Conservation (phyloP, 1,140 invertebrate genomes). For the Magallana ariakensis region DNA sequence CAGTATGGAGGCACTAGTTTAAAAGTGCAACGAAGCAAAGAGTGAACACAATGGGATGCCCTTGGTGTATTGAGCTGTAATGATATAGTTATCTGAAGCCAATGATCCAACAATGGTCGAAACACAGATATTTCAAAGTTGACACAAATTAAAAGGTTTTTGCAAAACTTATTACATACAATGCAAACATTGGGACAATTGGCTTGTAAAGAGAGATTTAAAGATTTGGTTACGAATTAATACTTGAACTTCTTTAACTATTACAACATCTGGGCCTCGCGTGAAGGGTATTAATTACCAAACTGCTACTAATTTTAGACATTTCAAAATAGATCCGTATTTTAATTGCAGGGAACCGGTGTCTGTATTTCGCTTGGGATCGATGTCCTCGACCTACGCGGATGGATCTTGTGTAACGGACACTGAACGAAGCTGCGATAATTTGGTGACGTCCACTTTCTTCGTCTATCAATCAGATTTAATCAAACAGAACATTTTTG, state of each 20-base stretch:
- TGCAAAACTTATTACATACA: constrained; percentile 12
- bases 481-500: constrained; percentile 29
- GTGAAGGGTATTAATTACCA: not conserved
- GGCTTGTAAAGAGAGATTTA: not conserved
- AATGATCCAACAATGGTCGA: constrained; percentile 8
- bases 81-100: constrained; percentile 11
- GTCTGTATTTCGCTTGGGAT: not conserved
- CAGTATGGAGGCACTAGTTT: not conserved
- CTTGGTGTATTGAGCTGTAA: constrained; percentile 33
- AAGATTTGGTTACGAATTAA: constrained; percentile 33
- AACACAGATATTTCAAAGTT: not conserved
- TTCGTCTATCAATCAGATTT: constrained; percentile 15
- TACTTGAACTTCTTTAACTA: constrained; percentile 25
- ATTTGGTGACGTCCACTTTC: constrained; percentile 24
- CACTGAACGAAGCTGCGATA: not conserved
- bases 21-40: constrained; percentile 23
- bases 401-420: constrained; percentile 3
- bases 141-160: constrained; percentile 16
- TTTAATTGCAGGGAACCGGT: not conserved
- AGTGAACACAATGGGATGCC: not conserved
- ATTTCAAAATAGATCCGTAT: not conserved
- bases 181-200: constrained; percentile 11
- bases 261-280: constrained; percentile 5
- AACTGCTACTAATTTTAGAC: not conserved
- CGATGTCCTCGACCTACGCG: not conserved